Conservation (phyloP, 92 coral and sea anemone genomes). For the Porites rus region DNA sequence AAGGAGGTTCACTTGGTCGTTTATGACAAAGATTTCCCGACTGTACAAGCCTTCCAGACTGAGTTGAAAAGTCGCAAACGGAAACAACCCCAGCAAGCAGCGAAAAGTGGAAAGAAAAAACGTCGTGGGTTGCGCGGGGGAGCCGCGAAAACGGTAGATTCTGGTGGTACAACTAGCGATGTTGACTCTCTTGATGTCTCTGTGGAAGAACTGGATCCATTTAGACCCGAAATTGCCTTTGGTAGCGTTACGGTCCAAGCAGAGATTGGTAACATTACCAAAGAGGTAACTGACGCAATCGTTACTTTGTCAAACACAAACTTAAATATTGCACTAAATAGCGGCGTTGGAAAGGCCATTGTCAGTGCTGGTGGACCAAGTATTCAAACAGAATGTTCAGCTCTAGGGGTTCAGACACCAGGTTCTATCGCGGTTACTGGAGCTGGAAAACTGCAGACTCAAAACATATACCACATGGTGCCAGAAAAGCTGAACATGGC, state of each 20-base stretch:
- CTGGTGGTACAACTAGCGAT: neutral
- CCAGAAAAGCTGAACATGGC: conserved; percentile 4
- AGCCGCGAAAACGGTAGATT: neutral
- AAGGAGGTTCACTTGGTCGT: conserved; percentile 78
- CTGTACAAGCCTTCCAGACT: conserved; percentile 63
- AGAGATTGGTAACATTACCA: conserved; percentile 77
- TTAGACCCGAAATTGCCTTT: conserved; percentile 21
- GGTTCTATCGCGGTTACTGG: conserved; percentile 46
- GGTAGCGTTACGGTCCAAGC: conserved; percentile 67
- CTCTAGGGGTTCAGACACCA: neutral
- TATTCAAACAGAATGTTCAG: conserved; percentile 66
- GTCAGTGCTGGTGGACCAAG: conserved; percentile 67
- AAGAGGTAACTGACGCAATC: conserved; percentile 79
- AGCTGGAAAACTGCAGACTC: conserved; percentile 60
- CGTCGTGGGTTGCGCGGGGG: conserved; percentile 15
- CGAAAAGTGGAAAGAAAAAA: conserved; percentile 2
- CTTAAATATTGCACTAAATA: conserved; percentile 46
- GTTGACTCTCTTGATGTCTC: conserved; percentile 10
- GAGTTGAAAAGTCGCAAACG: conserved; percentile 40
- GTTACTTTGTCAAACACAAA: conserved; percentile 61
- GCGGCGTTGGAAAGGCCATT: conserved; percentile 77
- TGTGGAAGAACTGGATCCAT: conserved; percentile 7
- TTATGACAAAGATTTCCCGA: conserved; percentile 61
- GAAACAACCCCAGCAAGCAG: neutral
- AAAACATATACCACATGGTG: conserved; percentile 69